Conservation (phyloP, 2,888 invertebrate genomes). For the Anorthoa munda region DNA sequence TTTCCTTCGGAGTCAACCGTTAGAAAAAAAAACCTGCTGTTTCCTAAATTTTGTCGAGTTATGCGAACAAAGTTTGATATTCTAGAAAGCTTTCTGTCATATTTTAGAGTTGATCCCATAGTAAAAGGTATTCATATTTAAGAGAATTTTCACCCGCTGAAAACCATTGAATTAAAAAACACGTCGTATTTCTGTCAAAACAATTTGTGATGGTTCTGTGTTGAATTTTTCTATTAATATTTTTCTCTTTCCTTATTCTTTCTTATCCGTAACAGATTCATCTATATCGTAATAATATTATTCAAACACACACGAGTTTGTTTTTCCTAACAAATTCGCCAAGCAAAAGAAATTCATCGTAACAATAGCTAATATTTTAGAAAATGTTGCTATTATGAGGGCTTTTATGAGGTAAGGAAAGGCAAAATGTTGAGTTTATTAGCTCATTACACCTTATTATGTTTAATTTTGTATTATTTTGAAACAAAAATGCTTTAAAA, state of each 20-base stretch:
- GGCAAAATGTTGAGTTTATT: slow-evolving; percentile 35
- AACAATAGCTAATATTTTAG: slow-evolving; percentile 12
- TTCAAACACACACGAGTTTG: not conserved
- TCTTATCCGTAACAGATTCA: not conserved
- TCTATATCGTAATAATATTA: not conserved
- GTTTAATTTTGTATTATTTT: slow-evolving; percentile 11
- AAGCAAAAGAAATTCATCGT: not conserved
- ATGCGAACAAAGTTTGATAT: too few species aligned
- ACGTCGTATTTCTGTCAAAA: not conserved
- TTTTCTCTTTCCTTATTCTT: not conserved
- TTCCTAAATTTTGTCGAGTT: too few species aligned
- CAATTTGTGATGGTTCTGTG: not conserved
- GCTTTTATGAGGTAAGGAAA: slow-evolving; percentile 18
- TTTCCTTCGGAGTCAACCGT: too few species aligned
- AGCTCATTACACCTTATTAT: slow-evolving; percentile 26
- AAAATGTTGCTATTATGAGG: slow-evolving; percentile 27
- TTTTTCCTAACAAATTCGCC: not conserved
- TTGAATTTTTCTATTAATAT: not conserved
- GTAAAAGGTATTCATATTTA: too few species aligned
- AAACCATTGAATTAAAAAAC: too few species aligned
- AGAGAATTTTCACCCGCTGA: too few species aligned
- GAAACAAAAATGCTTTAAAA: slow-evolving; percentile 23
- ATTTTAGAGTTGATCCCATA: too few species aligned
- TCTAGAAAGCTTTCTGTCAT: too few species aligned
- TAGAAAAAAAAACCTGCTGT: too few species aligned